Evolutionary conservation across 2,797 vertebrate species (phyloP), one percentile per base, ranked within the genome.

Genomic region (Tragelaphus eurycerus): DNA sequence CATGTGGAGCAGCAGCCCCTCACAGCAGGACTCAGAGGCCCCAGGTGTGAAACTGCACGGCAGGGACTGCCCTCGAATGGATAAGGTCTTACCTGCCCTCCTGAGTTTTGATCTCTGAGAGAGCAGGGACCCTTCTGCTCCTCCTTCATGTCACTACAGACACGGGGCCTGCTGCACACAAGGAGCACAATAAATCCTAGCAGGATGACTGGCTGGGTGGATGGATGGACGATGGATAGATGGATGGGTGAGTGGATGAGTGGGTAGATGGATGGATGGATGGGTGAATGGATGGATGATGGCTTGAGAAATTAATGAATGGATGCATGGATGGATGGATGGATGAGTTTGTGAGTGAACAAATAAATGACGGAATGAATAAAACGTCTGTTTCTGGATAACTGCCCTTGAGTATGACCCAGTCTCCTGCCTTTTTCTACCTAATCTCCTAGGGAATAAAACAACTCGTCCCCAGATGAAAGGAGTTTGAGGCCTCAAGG

Each of bases 261-360:
- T 50, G 21, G 31, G 50, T 34, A 16, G 43, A 79, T 34, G 7
- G 54, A 6, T 67, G 64, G 62, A 19, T 21, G 64, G 64, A 34
- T 67, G 64, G 17, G 19, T 38, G 34, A 0, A 3, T 1, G 34
- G 19, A 38, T 23, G 34, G 67, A 38, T 71, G 34, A 23, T 38
- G 67, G 34, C 67, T 71, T 71, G 19, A 71, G 34, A 71, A 21
- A 71, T 34, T 12, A 34, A 19, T 29, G 19, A 12, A 43, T n/a
- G 0, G 10, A 9, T 7, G 29, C 13, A 15, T 14, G 12, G 0
- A 10, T 15, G 34, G 4, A 15, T 15, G 52, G 31, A 60, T 38
- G 0, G 43, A 12, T 23, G 16, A 27, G 15, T 46, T 34, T 82
- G 29, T 90, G 38, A 21, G 19, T n/a, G 31, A 81, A 31, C 48